Evolutionary conservation across 2,113 vertebrate genomes (phyloP), one percentile per base, ranked within the genome.

Genomic region (Siphamia tubifer): DNA sequence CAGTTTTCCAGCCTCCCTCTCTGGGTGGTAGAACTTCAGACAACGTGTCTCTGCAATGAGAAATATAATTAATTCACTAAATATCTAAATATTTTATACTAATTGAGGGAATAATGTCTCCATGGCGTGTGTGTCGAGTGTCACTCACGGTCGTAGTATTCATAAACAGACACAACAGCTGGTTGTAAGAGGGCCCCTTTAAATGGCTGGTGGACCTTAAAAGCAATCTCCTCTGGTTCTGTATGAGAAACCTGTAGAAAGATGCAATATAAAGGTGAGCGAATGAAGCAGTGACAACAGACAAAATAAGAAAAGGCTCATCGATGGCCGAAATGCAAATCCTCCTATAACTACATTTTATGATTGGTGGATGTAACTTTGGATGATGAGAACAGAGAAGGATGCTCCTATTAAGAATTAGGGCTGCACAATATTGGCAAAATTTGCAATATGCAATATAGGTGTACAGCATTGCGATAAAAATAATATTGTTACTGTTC

Each of bases 121-220:
- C n/a, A n/a, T n/a, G n/a, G n/a, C n/a, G n/a, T n/a, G n/a, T n/a
- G n/a, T n/a, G n/a, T 8, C 2, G 10, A 10, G 4, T 52, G 7
- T 68, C 4, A 79, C 78, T 79, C 34, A 85, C 83, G 57, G 1
- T 89, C 80, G 48, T 94, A 94, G 48, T 95, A 94, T 69, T 94
- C 94, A 79, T 96, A 96, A 25, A 96, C 80, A 24, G 89, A 93
- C 56, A 95, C 89, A 0, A 86, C 49, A 0, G 90, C 94, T 0
- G 95, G 95, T 57, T 96, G 95, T 60, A 94, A 68, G 2, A 93
- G 53, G 3, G 88, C 92, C 32, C 92, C 92, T 0, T 90, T 82
- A 5, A 91, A 76, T 4, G 21, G 82, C 61, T 93, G 87, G 39
- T 92, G 88, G 10, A 94, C 20, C 71, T 73, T 93, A 69, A 96